Percentiles rank a stretch among this genome's conserved stretches.
Evolutionary conservation across 2,888 invertebrate species (phyloP).

Genomic region (Taphrorychus bicolor): DNA sequence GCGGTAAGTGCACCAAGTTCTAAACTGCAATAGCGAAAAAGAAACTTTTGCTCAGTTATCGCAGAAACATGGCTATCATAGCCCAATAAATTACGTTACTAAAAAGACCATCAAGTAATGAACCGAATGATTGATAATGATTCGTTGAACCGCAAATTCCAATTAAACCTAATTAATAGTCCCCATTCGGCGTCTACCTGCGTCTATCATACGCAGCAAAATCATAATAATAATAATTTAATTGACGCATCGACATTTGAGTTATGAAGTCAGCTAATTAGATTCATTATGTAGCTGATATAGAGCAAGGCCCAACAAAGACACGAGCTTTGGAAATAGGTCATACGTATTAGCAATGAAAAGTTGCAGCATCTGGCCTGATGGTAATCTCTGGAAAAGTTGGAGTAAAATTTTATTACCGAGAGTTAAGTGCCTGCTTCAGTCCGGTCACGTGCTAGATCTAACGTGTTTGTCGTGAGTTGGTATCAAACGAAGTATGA

Average conservation of each 20-base stretch:
- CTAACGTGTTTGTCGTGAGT: background rate
- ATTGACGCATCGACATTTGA: background rate
- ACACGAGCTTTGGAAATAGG: background rate
- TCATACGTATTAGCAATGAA: background rate
- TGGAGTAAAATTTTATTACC: background rate
- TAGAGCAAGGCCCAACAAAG: background rate
- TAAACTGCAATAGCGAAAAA: background rate
- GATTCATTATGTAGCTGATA: background rate
- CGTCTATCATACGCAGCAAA: background rate
- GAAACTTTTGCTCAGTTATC: background rate
- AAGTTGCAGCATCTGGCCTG: background rate
- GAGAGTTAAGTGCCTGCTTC: background rate
- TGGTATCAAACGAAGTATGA: background rate
- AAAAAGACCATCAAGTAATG: background rate
- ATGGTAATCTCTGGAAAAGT: background rate
- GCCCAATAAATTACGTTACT: background rate
- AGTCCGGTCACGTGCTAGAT: background rate
- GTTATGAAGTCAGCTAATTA: background rate
- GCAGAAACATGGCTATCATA: background rate
- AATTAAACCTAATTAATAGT: background rate
- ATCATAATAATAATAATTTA: background rate
- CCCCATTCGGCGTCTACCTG: background rate
- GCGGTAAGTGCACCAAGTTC: slow-evolving; percentile 7
- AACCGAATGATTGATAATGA: background rate
- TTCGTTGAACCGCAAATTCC: background rate